Evolutionary conservation across 2,888 invertebrate species (phyloP).

Genomic region (Autographa gamma): DNA sequence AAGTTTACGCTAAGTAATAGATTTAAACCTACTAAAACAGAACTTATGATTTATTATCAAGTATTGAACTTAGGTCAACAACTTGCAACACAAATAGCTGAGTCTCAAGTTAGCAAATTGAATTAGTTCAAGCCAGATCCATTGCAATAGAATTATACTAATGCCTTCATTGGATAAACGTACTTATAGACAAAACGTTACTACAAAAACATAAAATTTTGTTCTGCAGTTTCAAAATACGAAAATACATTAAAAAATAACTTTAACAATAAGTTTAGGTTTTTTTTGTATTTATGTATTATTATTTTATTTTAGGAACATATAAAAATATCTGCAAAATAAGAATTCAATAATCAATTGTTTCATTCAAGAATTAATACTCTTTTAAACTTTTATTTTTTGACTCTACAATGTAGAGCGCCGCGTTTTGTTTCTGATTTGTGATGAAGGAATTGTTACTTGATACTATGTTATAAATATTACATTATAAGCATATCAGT

Average conservation of each 20-base stretch:
- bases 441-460: neutral
- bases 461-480: neutral
- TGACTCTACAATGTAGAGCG: neutral
- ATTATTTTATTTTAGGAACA: no score
- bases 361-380: neutral
- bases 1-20: neutral
- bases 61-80: constrained; percentile 71
- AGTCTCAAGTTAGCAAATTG: constrained; percentile 73
- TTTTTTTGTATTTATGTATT: no score
- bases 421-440: neutral
- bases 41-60: constrained; percentile 25
- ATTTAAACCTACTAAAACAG: constrained; percentile 8
- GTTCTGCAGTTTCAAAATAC: no score
- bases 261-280: no score
- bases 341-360: neutral
- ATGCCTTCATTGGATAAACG: constrained; percentile 72
- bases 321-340: no score
- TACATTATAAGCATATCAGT: no score
- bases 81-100: constrained; percentile 67
- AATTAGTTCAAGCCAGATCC: constrained; percentile 76
- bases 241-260: no score
- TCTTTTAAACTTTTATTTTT: no score
- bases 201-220: no score
- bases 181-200: constrained; percentile 17
- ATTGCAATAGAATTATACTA: constrained; percentile 69